phyloP scores from a whole-genome alignment of 2,888 invertebrate genomes.

The Lacanobia wlatinum region DNA sequence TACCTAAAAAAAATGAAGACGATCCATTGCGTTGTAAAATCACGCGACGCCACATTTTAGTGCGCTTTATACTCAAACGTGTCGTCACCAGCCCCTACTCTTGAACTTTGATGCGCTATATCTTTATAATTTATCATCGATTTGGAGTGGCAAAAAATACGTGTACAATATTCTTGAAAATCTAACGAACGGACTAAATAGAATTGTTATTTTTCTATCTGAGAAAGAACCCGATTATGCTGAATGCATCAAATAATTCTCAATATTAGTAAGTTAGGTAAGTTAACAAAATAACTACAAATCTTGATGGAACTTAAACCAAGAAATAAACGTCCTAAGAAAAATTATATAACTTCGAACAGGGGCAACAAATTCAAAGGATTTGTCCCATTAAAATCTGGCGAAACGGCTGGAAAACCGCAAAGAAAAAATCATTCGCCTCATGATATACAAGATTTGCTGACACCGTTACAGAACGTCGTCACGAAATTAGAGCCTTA shows the following conservation, averaged over 20 bases:
- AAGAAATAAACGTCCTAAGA: conserved; percentile 6
- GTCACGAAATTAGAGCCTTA: conserved; percentile 81
- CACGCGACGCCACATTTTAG: too few species aligned
- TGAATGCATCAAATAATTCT: background rate
- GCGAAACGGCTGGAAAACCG: conserved; percentile 45
- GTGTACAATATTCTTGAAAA: too few species aligned
- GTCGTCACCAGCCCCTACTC: too few species aligned
- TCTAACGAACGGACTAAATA: too few species aligned
- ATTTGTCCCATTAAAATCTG: conserved; percentile 59
- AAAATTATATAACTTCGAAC: conserved; percentile 40
- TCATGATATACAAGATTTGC: conserved; percentile 71
- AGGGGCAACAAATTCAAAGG: conserved; percentile 41
- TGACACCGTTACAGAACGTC: conserved; percentile 73
- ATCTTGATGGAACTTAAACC: background rate
- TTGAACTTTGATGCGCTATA: too few species aligned
- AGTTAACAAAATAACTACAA: background rate
- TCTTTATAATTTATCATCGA: too few species aligned
- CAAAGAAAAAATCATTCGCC: conserved; percentile 68
- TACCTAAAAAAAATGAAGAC: too few species aligned
- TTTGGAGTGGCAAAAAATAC: too few species aligned
- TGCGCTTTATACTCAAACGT: too few species aligned
- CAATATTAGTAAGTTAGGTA: background rate
- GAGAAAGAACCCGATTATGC: too few species aligned
- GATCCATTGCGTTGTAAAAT: too few species aligned
- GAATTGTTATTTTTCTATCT: too few species aligned